phyloP scores from a whole-genome alignment of 2,797 vertebrate genomes.

The Lithobates sylvaticus region DNA sequence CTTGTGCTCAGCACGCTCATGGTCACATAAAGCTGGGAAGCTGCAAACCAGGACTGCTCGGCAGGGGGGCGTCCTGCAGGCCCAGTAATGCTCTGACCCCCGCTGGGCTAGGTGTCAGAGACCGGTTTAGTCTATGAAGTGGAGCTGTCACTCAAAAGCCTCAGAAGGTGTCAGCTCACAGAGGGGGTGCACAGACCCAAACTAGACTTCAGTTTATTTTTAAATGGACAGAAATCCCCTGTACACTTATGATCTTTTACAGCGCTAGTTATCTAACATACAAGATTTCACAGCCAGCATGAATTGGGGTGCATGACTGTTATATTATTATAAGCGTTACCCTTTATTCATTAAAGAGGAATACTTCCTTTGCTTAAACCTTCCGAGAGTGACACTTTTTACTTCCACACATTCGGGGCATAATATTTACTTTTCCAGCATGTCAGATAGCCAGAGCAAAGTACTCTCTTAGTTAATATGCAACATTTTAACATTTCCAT shows the following conservation, averaged over 20 bases:
- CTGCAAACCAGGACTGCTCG: conserved; percentile 67
- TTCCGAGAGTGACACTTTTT: neutral
- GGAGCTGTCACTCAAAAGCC: conserved; percentile 78
- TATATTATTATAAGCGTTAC: neutral
- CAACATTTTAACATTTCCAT: too few relatives aligned
- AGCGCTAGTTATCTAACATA: neutral
- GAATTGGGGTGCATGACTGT: neutral
- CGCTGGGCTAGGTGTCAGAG: conserved; percentile 80
- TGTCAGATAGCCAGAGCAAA: too few relatives aligned
- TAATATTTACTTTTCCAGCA: neutral
- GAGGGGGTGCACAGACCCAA: conserved; percentile 63
- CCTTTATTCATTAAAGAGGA: neutral
- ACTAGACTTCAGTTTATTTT: conserved; percentile 63
- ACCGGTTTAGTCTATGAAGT: conserved; percentile 75
- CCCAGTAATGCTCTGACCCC: conserved; percentile 74
- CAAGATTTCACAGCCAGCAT: conserved; percentile 9
- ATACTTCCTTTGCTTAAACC: neutral
- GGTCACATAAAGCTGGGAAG: conserved; percentile 73
- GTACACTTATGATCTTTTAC: conserved; percentile 33
- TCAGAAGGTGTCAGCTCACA: conserved; percentile 67
- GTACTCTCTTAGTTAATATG: too few relatives aligned
- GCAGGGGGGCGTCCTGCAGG: conserved; percentile 77
- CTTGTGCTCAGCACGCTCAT: conserved; percentile 76
- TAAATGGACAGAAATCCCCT: conserved; percentile 51
- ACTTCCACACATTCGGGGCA: neutral